A percentile compares a stretch with the other conserved stretches of the same genome.
Evolutionary conservation across 1,140 invertebrate genomes (phyloP).

Genomic region (Drosophila orosa): DNA sequence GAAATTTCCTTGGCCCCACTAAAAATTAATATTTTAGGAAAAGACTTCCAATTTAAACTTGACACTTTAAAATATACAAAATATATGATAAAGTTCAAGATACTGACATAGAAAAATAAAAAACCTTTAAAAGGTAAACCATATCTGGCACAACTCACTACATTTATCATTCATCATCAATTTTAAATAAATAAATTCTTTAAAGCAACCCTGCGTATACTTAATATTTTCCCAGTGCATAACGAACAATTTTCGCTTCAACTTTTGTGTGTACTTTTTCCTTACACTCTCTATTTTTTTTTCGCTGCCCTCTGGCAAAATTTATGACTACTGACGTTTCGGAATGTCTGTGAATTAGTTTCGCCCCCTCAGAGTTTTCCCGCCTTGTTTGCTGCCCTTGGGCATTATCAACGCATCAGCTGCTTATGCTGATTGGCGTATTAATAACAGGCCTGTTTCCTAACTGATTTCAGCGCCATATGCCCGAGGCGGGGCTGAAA

Average conservation of each 20-base stretch:
- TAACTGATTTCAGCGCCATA: slow-evolving; percentile 63
- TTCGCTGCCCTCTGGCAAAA: slow-evolving; percentile 46
- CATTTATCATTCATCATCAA: no score
- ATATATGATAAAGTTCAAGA: no score
- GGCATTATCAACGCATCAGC: slow-evolving; percentile 66
- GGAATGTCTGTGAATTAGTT: slow-evolving; percentile 60
- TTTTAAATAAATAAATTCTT: neutral
- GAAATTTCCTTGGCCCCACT: no score
- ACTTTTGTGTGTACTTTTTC: slow-evolving; percentile 21
- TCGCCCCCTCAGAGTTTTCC: slow-evolving; percentile 29
- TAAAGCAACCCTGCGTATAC: neutral
- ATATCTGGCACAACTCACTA: no score
- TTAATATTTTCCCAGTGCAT: slow-evolving; percentile 27
- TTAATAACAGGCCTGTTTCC: slow-evolving; percentile 58
- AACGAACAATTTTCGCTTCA: slow-evolving; percentile 22
- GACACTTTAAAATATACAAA: no score
- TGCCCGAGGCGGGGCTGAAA: slow-evolving; percentile 17
- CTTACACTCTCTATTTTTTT: slow-evolving; percentile 13
- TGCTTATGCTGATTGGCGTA: slow-evolving; percentile 74
- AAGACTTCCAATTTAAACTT: no score
- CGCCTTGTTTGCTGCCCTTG: slow-evolving; percentile 8
- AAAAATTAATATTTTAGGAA: neutral
- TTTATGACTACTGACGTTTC: slow-evolving; percentile 65
- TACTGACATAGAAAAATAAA: no score
- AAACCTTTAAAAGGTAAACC: no score